Percentiles rank a stretch among this genome's conserved stretches.
phyloP scores from a whole-genome alignment of 2,797 vertebrate species.

The Anabacerthia variegaticeps region DNA sequence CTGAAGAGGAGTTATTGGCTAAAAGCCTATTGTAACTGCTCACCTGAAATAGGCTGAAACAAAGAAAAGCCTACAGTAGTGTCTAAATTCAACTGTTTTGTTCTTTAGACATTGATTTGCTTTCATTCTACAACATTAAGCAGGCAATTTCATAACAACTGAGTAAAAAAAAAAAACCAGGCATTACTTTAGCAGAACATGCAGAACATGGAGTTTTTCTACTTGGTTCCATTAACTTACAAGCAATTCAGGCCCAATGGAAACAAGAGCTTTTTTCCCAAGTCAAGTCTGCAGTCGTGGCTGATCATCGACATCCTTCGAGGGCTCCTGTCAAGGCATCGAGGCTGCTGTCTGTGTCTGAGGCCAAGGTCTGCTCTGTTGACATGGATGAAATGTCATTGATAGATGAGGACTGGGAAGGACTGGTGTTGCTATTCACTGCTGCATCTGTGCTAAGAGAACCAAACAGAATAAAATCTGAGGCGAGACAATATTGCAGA shows the following conservation, averaged over 20 bases:
- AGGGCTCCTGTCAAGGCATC: conserved; percentile 91
- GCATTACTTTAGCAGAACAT: conserved; percentile 79
- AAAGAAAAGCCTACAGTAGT: conserved; percentile 53
- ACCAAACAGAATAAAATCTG: conserved; percentile 81
- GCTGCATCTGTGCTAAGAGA: conserved; percentile 87
- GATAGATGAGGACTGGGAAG: conserved; percentile 95
- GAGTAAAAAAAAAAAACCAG: conserved; percentile 76
- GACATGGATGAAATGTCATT: conserved; percentile 99
- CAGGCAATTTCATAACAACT: conserved; percentile 76
- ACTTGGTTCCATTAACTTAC: conserved; percentile 77
- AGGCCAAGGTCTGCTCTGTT: conserved; percentile 96
- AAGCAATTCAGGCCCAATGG: conserved; percentile 70
- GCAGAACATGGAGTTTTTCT: conserved; percentile 80
- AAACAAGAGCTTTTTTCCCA: conserved; percentile 67
- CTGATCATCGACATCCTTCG: conserved; percentile 90
- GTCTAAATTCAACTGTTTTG: conserved; percentile 39
- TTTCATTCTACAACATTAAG: conserved; percentile 73
- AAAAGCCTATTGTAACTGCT: conserved; percentile 75
- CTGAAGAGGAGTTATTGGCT: conserved; percentile 18
- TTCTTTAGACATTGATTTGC: conserved; percentile 70
- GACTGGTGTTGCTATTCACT: conserved; percentile 87
- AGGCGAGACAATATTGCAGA: conserved; percentile 65
- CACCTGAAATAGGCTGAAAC: conserved; percentile 80
- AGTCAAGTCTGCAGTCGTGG: conserved; percentile 34
- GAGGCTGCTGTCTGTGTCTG: conserved; percentile 97